Conservation (phyloP, 2,888 invertebrate genomes). For the Phortica magna region DNA sequence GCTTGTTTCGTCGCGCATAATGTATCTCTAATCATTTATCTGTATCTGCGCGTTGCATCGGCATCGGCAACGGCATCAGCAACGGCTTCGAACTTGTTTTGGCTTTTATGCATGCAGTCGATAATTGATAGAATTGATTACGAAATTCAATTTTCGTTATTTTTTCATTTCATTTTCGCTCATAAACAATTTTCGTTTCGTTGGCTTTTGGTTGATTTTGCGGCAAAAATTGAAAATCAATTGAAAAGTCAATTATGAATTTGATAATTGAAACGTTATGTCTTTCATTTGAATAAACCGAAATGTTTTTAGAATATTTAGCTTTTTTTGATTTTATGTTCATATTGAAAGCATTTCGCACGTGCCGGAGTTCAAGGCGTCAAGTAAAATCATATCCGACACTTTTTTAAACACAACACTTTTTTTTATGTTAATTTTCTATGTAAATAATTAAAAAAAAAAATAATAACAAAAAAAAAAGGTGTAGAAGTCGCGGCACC, state of each 20-base stretch:
- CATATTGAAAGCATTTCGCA: background rate
- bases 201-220: too few species aligned
- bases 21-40: slow-evolving; percentile 21
- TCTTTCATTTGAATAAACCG: too few species aligned
- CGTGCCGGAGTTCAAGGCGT: background rate
- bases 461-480: background rate
- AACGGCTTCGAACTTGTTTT: background rate
- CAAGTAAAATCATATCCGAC: background rate
- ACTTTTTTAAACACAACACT: background rate
- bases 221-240: too few species aligned
- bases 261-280: too few species aligned
- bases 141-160: background rate
- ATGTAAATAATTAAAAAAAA: slow-evolving; percentile 24
- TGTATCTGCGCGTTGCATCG: background rate
- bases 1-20: background rate
- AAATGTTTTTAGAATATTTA: too few species aligned
- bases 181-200: background rate
- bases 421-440: slow-evolving; percentile 12
- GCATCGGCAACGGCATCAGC: too few species aligned
- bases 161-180: background rate
- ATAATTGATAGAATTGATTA: slow-evolving; percentile 17
- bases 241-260: too few species aligned
- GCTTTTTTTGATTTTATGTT: background rate
- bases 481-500: slow-evolving; percentile 46
- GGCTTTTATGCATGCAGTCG: slow-evolving; percentile 8